Evolutionary conservation across 2,113 vertebrate genomes (phyloP).

Genomic region (Xenopus borealis): DNA sequence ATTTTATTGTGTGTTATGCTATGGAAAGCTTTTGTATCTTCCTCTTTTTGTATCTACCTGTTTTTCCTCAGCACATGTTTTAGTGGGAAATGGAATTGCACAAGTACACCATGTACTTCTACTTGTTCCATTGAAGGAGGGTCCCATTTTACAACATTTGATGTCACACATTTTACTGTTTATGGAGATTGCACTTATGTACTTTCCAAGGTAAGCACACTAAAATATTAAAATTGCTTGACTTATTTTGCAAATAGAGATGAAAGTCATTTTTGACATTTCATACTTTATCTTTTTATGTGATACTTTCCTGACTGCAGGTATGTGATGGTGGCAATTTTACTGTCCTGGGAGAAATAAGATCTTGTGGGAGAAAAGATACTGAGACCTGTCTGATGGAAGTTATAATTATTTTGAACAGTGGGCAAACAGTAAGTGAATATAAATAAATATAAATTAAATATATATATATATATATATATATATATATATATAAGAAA

Average conservation of each 20-base stretch:
- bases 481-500: too few species aligned
- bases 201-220: constrained; percentile 72
- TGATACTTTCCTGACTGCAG: neutral
- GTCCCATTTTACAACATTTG: constrained; percentile 85
- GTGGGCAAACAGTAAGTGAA: constrained; percentile 6
- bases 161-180: constrained; percentile 83
- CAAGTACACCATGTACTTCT: constrained; percentile 66
- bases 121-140: constrained; percentile 85
- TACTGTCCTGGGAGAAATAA: constrained; percentile 41
- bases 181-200: constrained; percentile 89
- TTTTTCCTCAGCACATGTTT: constrained; percentile 68
- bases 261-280: too few species aligned
- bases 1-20: neutral
- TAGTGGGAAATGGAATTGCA: constrained; percentile 79
- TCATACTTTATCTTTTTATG: too few species aligned
- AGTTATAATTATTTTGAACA: constrained; percentile 10
- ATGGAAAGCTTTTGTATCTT: neutral
- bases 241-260: too few species aligned
- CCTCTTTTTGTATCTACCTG: too few species aligned
- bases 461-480: too few species aligned
- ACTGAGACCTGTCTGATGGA: constrained; percentile 27
- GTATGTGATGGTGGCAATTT: constrained; percentile 6
- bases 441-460: neutral
- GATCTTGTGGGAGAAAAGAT: constrained; percentile 23
- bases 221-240: neutral